Evolutionary conservation across 1,140 invertebrate genomes (phyloP), one percentile per base, ranked within the genome.

Genomic region (Pemphigus obesinymphae): DNA sequence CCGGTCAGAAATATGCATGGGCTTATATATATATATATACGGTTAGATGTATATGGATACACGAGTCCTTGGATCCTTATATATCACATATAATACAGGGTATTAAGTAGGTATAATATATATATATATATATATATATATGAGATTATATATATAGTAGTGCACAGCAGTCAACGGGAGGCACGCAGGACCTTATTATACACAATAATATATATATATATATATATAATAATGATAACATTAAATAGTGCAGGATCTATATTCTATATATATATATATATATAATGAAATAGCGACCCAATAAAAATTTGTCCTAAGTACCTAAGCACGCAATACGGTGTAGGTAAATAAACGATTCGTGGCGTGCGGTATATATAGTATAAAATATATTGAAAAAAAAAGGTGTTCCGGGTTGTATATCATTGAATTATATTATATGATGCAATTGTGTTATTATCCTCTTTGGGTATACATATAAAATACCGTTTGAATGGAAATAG

Each of bases 291-390:
- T 13, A 17, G 13, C 8, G n/a, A 70, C 68, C 37, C 37, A 70
- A 70, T 70, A 70, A 70, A 70, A 70, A 70, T 70, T 70, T 70
- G 68, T 70, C 66, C 37, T 37, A 53, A 26, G 26, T 55, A 26
- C 4, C 11, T 23, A 26, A 20, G 20, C 6, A 53, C 48, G 48
- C 48, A 20, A n/a, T 53, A 48, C 26, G 29, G 72, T 45, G n/a
- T 58, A 58, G n/a, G 53, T 58, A 58, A 58, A 78, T 55, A 78
- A 55, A 78, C 53, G 75, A 78, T 78, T 58, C 50, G n/a, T 55
- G 34, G 50, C 23, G 50, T 53, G 31, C 17, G 29, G 72, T 31
- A 50, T 15, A 20, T 3, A 20, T 29, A n/a, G 20, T 34, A 20
- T 17, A 20, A 17, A n/a, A 2, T n/a, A 15, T 43, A 17, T 70